These are phyloP conservation scores for Apostichopus japonicus DNA, from an alignment of 35 echinoderm and acorn worm genomes.

Conservation along the genomic window DNA sequence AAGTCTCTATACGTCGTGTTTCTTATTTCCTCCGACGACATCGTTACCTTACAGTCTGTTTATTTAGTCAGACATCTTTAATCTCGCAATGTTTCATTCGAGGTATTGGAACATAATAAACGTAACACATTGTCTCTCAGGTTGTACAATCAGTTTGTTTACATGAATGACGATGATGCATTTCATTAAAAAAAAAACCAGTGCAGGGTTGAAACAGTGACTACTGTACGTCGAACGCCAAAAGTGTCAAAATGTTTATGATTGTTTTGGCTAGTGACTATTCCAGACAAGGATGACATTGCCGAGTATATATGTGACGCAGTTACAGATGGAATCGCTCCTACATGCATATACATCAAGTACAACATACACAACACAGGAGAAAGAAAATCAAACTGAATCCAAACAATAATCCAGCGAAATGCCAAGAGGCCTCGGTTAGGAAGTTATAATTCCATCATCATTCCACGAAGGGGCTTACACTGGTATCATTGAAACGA, in stretches of 20 bases:
- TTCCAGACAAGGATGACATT: neutral
- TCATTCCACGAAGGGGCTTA: slow-evolving; percentile 35
- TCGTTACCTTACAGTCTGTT: too few species aligned
- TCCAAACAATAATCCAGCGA: slow-evolving; percentile 31
- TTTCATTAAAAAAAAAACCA: neutral
- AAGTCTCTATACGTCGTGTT: too few species aligned
- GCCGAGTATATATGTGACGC: neutral
- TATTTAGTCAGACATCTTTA: too few species aligned
- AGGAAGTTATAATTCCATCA: slow-evolving; percentile 18
- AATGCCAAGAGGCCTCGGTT: slow-evolving; percentile 42
- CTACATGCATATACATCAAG: neutral
- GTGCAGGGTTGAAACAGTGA: neutral
- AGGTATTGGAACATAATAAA: slow-evolving; percentile 14
- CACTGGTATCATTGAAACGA: neutral
- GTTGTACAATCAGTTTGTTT: neutral
- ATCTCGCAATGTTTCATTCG: neutral
- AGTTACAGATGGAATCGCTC: slow-evolving; percentile 3
- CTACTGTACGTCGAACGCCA: neutral
- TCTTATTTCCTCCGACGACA: too few species aligned
- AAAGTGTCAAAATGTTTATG: slow-evolving; percentile 1
- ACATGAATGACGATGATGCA: neutral
- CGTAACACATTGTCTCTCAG: neutral
- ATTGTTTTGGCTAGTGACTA: neutral
- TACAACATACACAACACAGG: slow-evolving; percentile 5
- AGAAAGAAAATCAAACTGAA: neutral